Base-by-base conservation (phyloP, 2,888 invertebrate genomes). In the Lordiphosa andalusiaca region DNA sequence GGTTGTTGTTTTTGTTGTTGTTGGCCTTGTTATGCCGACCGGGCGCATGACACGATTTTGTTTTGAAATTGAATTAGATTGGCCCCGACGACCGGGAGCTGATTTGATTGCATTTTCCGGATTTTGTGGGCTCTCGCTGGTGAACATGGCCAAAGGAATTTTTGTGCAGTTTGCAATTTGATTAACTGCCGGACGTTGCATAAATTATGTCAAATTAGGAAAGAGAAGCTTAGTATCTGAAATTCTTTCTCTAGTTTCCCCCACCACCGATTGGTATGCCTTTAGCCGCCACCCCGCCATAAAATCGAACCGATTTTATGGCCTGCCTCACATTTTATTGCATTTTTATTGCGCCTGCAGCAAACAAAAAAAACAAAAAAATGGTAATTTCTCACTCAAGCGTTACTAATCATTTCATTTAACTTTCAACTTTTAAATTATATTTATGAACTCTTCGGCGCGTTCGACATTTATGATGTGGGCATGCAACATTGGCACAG, bases 341-440 rank as follows among this genome's bases (percentile, higher is more conserved):
- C 84, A 74, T 71, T 84, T 86, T 85, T 86, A 85, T 87, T 73
- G 74, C 73, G 68, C 71, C 76, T 83, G 63, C 70, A 80, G 80
- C 60, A 0, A 21, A 21, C 1, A 21, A 56, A 60, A 59, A 57
- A 0, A 21, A 21, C 1, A 21, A 56, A 60, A 59, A 57, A 53
- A 69, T 61, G 64, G 48, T 64, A 72, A 69, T 61, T 64, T 76
- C 52, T 40, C 72, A 71, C 55, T 73, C 70, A 75, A 69, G 76
- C 86, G 73, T 86, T 71, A 80, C 86, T 84, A 87, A 87, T 88
- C 87, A 72, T 67, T 76, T 71, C 69, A 82, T 84, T 77, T 84
- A 74, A 74, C 62, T 80, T 84, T 77, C 81, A 74, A 74, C 62
- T 80, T 84, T 72, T 53, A 53, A 83, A 72, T 67, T 71, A 72